Percentiles rank a stretch among this genome's conserved stretches.
These are phyloP conservation scores for Saxidomus purpurata DNA, from an alignment of 1,140 invertebrate species.

Conservation along the genomic window DNA sequence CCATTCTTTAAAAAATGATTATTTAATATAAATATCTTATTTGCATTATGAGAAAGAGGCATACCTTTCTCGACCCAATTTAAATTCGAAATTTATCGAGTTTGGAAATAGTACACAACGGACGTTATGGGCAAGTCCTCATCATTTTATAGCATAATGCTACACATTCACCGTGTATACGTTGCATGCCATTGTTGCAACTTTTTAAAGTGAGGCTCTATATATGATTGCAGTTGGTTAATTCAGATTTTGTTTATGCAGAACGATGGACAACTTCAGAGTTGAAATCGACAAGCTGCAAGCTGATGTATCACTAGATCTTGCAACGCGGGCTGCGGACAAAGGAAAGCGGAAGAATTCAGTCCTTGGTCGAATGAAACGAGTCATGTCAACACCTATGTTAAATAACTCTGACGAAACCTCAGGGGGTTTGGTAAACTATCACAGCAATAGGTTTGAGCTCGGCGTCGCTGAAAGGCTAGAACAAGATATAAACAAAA, in stretches of 20 bases:
- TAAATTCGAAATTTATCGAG: too few species aligned
- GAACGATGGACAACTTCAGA: not conserved
- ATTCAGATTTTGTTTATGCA: not conserved
- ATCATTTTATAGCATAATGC: too few species aligned
- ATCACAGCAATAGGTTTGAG: slow-evolving; percentile 7
- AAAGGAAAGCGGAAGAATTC: not conserved
- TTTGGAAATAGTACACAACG: too few species aligned
- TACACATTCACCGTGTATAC: too few species aligned
- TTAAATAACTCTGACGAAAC: not conserved
- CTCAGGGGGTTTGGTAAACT: not conserved
- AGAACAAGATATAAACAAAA: not conserved
- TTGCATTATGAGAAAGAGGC: too few species aligned
- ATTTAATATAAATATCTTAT: too few species aligned
- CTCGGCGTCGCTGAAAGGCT: not conserved
- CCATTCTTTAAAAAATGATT: too few species aligned
- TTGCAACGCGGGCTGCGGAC: not conserved
- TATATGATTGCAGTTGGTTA: too few species aligned
- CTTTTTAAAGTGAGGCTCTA: too few species aligned
- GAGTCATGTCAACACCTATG: not conserved
- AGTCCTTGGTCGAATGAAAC: not conserved
- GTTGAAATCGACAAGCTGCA: not conserved
- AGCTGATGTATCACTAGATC: not conserved
- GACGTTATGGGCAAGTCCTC: too few species aligned
- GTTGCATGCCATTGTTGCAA: too few species aligned
- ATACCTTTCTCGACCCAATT: too few species aligned